Evolutionary conservation across 2,888 invertebrate genomes (phyloP).

Genomic region (Rhagonycha lutea): DNA sequence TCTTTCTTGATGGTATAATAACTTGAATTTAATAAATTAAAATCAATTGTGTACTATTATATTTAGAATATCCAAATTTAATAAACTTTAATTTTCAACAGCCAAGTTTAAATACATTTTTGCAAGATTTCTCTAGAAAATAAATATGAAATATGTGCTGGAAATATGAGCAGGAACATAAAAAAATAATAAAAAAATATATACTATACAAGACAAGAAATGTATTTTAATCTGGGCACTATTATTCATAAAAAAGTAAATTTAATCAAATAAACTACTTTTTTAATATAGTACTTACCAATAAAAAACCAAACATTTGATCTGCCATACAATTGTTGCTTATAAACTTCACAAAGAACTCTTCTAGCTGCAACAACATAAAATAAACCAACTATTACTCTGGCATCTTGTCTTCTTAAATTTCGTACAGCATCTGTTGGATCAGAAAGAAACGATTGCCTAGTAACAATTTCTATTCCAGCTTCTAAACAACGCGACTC

Average conservation of each 20-base stretch:
- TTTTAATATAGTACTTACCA: slow-evolving; percentile 61
- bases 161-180: background rate
- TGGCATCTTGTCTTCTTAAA: slow-evolving; percentile 91
- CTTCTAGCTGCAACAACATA: slow-evolving; percentile 96
- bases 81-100: background rate
- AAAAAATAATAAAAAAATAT: background rate
- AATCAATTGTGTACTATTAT: background rate
- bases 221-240: background rate
- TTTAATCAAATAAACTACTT: background rate
- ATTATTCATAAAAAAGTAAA: background rate
- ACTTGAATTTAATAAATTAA: background rate
- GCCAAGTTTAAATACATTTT: background rate
- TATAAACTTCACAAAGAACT: slow-evolving; percentile 96
- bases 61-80: background rate
- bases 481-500: slow-evolving; percentile 91
- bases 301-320: slow-evolving; percentile 99
- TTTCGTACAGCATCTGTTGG: slow-evolving; percentile 96
- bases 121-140: background rate
- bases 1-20: background rate
- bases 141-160: background rate
- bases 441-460: slow-evolving; percentile 96
- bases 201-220: background rate
- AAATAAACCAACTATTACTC: slow-evolving; percentile 97
- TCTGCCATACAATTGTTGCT: slow-evolving; percentile 90
- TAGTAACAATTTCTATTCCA: slow-evolving; percentile 92